Base-by-base conservation (phyloP, 2,113 vertebrate species). In the Chitala chitala region DNA sequence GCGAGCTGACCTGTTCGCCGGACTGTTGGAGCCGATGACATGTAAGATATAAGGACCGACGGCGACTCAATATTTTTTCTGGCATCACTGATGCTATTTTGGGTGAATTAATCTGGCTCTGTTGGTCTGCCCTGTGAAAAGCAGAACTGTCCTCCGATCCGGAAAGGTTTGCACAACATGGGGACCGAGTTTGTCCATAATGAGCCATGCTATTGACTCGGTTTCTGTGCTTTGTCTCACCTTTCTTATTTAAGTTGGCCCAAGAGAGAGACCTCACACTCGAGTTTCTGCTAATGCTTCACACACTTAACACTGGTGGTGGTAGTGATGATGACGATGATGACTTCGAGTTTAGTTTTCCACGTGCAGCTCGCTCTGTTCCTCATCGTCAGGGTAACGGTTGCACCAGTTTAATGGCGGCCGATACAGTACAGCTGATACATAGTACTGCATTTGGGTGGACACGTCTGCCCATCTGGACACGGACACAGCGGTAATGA, bases 331-430 rank as follows among this genome's bases (percentile, higher is more conserved):
- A 42, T 65, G 63, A 8, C 4, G 38, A 65, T 1, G 38, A 38
- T 44, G 22, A 10, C 63, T n/a, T 10, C 42, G 33, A 22, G 17
- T 24, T n/a, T 20, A 38, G 42, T 5, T 20, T 8, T 51, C 48
- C 48, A 51, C 48, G 7, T 51, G 48, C 48, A 51, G 7, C 12
- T 51, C 5, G 5, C 12, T 51, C 48, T 51, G 48, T 51, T n/a
- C 38, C 42, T 22, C 42, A 38, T 65, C 42, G 63, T 65, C 63
- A 65, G 36, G 63, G 36, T 42, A 65, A 65, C 63, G 5, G 38
- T 4, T 20, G 36, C 5, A 65, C 40, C 40, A 65, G 56, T 15
- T 33, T 24, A 59, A 24, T 59, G 56, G 29, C 0, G 6, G 56
- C 13, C 12, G 56, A 59, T 24, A 59, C 33, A 51, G 38, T 42